A percentile compares a stretch with the other conserved stretches of the same genome.
These are phyloP conservation scores for Labeo catla DNA, from an alignment of 2,113 vertebrate genomes.

Conservation along the genomic window DNA sequence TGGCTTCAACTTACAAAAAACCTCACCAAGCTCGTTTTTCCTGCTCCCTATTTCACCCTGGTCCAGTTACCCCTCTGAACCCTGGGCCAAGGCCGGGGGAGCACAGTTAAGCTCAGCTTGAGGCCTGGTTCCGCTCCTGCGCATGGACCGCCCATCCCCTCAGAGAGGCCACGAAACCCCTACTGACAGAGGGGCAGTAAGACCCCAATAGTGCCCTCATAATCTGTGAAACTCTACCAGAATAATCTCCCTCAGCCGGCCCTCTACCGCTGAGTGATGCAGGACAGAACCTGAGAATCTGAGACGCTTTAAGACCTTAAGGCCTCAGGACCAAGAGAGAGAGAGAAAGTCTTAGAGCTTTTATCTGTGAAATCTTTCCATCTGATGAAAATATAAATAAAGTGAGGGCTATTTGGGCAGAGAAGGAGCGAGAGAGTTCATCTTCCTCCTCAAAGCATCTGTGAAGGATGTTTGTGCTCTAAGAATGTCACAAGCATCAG, in stretches of 20 bases:
- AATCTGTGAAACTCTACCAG: conserved; percentile 80
- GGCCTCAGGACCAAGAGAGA: conserved; percentile 27
- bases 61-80: conserved; percentile 14
- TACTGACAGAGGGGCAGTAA: conserved; percentile 62
- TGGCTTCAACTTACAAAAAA: background rate
- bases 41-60: conserved; percentile 9
- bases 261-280: conserved; percentile 68
- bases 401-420: conserved; percentile 42
- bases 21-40: background rate
- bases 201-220: conserved; percentile 64
- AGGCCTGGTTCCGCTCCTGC: conserved; percentile 32
- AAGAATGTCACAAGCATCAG: conserved; percentile 29
- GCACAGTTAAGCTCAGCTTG: conserved; percentile 39
- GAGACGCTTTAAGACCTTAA: conserved; percentile 61
- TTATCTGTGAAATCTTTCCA: conserved; percentile 51
- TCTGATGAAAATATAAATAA: conserved; percentile 56
- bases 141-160: conserved; percentile 48
- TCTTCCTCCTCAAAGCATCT: background rate
- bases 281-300: conserved; percentile 75
- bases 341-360: conserved; percentile 40
- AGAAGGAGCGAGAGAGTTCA: background rate
- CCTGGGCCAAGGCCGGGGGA: background rate
- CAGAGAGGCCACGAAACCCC: conserved; percentile 40
- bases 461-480: conserved; percentile 22
- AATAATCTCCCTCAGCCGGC: conserved; percentile 70